Conservation (phyloP, 2,113 vertebrate species). For the Enhydra lutris region DNA sequence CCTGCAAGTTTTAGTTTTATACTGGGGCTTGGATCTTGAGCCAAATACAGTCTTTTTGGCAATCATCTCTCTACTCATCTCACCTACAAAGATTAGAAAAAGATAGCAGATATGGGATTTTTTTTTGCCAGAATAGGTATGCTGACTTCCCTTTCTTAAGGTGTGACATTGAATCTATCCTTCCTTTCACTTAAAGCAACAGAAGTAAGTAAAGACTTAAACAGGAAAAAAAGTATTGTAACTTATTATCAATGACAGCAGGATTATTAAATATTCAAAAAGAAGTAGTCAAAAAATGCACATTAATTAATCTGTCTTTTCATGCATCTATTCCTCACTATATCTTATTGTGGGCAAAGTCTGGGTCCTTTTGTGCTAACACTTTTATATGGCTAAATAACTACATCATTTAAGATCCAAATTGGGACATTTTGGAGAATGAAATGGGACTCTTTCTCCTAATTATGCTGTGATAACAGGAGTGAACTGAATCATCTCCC, state of each 20-base stretch:
- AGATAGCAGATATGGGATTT: not conserved
- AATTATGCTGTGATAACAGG: not conserved
- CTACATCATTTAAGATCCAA: not conserved
- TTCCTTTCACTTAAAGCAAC: not conserved
- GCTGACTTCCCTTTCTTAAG: not conserved
- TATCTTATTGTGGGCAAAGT: not conserved
- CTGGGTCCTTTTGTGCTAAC: not conserved
- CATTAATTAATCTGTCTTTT: not conserved
- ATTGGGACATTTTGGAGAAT: not conserved
- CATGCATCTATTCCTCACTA: not conserved
- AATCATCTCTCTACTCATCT: not conserved
- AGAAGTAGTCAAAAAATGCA: not conserved
- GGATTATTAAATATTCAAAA: not conserved
- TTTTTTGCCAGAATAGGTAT: not conserved
- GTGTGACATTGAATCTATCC: slow-evolving; percentile 44
- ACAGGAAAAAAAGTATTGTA: not conserved
- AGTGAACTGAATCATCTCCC: not conserved
- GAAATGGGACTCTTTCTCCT: not conserved
- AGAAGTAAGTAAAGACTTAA: not conserved
- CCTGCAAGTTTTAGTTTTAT: slow-evolving; percentile 25
- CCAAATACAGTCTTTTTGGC: slow-evolving; percentile 21
- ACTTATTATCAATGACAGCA: not conserved
- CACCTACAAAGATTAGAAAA: slow-evolving; percentile 43
- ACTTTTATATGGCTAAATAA: not conserved
- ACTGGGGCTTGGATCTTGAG: not conserved